phyloP scores from a whole-genome alignment of 2,888 invertebrate species.

The Macroteleia sp. region DNA sequence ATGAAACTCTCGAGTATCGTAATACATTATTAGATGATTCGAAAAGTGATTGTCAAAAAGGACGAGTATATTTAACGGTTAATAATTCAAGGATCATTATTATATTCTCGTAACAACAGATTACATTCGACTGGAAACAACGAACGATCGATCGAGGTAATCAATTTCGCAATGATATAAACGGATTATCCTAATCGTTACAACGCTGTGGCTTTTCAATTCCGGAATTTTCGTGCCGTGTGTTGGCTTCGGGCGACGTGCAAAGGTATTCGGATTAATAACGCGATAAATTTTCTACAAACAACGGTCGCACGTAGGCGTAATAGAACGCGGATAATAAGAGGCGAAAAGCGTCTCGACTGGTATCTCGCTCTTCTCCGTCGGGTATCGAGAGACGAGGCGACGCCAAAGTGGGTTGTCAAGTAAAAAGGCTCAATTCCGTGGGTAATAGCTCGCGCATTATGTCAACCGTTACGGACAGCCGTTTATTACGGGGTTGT shows the following conservation, averaged over 20 bases:
- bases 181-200: conserved; percentile 55
- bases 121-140: conserved; percentile 28
- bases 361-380: conserved; percentile 10
- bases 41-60: conserved; percentile 46
- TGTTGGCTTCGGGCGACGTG: conserved; percentile 32
- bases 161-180: conserved; percentile 57
- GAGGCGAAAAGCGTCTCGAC: conserved; percentile 35
- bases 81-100: conserved; percentile 40
- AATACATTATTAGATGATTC: conserved; percentile 1
- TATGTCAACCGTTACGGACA: conserved; percentile 84
- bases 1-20: conserved; percentile 4
- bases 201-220: conserved; percentile 48
- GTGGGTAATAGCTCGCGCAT: conserved; percentile 79
- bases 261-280: conserved; percentile 70
- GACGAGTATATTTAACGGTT: conserved; percentile 46
- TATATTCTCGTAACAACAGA: conserved; percentile 36
- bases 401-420: conserved; percentile 53
- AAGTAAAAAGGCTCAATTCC: conserved; percentile 77
- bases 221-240: conserved; percentile 33
- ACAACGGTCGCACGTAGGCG: conserved; percentile 48
- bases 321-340: conserved; percentile 52
- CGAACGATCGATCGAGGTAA: conserved; percentile 49
- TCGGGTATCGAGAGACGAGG: conserved; percentile 27
- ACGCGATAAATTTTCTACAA: conserved; percentile 75
- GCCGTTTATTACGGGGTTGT: too few relatives aligned